Base-by-base conservation (phyloP, 2,797 vertebrate genomes). In the Hafferia zeledoni region DNA sequence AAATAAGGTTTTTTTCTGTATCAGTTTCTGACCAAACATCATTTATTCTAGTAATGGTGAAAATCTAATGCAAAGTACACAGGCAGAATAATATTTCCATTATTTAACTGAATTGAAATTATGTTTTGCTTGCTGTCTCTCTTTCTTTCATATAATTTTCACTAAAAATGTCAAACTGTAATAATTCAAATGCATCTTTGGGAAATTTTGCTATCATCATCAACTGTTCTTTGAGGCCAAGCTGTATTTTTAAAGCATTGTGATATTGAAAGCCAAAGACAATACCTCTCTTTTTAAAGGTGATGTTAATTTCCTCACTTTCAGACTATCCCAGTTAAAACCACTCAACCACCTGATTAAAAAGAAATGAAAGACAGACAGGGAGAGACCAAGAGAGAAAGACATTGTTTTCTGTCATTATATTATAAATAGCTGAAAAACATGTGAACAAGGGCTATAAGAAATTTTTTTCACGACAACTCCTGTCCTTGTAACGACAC, bases 281-380 rank as follows among this genome's bases (percentile, higher is more conserved):
- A 59, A 28, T 98, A 99, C 99, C 97, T 99, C 98, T 98, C 98
- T 98, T 96, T 98, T 99, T 86, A 99, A 98, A 71, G 99, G 99
- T 3, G 99, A 99, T 6, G 94, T 85, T 72, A 99, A 96, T 67
- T 94, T 99, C 94, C 98, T 98, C 15, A 96, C 97, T 97, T 99
- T 98, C 94, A 99, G 97, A 60, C 98, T 99, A 76, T 98, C 98
- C 99, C 99, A 99, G 91, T 99, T 99, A 96, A 99, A 99, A 56
- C 99, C 98, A 81, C 98, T 99, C 95, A 99, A 98, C 99, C 99
- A 99, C 96, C 99, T 99, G 90, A 50, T 94, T 63, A 95, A 84
- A 93, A 83, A 84, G 67, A 83, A 59, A 89, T 43, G 56, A 69
- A 47, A 93, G 43, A 83, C 25, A 85, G 83, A 50, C 11, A 77